A percentile compares a stretch with the other conserved stretches of the same genome.
These are phyloP conservation scores for Acronicta aceris DNA, from an alignment of 2,888 invertebrate genomes.

Conservation along the genomic window DNA sequence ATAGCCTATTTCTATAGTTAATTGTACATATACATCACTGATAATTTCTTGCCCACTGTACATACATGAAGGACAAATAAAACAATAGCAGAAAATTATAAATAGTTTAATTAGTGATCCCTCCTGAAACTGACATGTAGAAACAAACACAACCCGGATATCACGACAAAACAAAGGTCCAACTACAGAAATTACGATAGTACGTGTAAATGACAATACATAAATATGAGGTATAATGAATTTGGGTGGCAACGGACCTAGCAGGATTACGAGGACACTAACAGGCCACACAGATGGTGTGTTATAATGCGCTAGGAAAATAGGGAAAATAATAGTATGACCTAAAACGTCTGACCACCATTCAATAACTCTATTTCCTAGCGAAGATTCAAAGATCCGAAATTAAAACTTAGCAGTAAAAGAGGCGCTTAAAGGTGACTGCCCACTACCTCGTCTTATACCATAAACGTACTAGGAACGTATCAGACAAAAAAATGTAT, in stretches of 20 bases:
- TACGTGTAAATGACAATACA: slow-evolving; percentile 1
- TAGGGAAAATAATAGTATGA: too few species aligned
- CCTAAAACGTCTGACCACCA: too few species aligned
- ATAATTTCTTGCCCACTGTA: slow-evolving; percentile 19
- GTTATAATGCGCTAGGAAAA: too few species aligned
- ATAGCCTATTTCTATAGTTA: neutral
- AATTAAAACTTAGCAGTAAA: too few species aligned
- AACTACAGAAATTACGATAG: slow-evolving; percentile 10
- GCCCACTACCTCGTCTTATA: too few species aligned
- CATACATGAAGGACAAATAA: slow-evolving; percentile 65
- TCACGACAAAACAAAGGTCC: slow-evolving; percentile 33
- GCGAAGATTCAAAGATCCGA: too few species aligned
- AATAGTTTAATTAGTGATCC: slow-evolving; percentile 80
- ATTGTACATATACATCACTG: slow-evolving; percentile 16
- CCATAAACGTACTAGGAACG: too few species aligned
- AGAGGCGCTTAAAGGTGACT: too few species aligned
- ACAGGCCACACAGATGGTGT: too few species aligned
- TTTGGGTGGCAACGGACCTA: neutral
- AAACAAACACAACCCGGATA: slow-evolving; percentile 41
- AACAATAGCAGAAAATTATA: slow-evolving; percentile 77
- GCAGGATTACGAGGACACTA: too few species aligned
- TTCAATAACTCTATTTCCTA: too few species aligned
- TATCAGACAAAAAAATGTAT: too few species aligned
- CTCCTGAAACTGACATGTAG: slow-evolving; percentile 64
- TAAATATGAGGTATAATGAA: slow-evolving; percentile 1